Evolutionary conservation across 2,797 vertebrate species (phyloP).

Genomic region (Aplochiton taeniatus): DNA sequence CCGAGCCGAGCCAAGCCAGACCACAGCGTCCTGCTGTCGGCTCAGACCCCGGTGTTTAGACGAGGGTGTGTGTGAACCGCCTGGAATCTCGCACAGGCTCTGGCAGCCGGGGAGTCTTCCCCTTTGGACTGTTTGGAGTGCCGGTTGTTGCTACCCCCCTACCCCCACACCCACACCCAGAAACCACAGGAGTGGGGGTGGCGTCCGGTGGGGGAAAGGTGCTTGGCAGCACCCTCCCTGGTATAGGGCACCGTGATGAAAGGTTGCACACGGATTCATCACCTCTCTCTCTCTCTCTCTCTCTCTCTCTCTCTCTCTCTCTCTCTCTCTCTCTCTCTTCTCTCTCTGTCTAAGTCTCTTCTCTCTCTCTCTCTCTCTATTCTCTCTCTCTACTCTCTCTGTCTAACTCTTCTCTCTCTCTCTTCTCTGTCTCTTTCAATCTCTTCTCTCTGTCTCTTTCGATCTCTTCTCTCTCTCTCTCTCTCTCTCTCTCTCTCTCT

Average conservation of each 20-base stretch:
- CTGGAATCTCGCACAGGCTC: conserved; percentile 51
- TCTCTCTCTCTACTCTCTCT: conserved; percentile 1
- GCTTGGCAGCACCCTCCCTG: too few relatives aligned
- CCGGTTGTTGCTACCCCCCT: too few relatives aligned
- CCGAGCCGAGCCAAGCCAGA: too few relatives aligned
- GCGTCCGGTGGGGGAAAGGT: too few relatives aligned
- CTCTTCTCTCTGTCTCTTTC: too few relatives aligned
- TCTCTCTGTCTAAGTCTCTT: background rate
- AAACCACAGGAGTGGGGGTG: too few relatives aligned
- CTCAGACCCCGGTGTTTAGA: conserved; percentile 19
- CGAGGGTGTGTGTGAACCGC: conserved; percentile 49
- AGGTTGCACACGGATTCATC: background rate
- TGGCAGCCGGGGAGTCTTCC: conserved; percentile 26
- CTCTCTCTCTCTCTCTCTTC: too few relatives aligned
- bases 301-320: background rate
- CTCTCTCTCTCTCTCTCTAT: background rate
- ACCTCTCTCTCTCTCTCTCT: background rate
- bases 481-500: background rate
- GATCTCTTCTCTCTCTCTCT: background rate
- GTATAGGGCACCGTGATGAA: too few relatives aligned
- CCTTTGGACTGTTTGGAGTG: conserved; percentile 22
- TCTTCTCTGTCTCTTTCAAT: conserved; percentile 1
- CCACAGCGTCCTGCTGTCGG: background rate
- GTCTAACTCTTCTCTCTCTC: background rate
- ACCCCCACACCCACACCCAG: too few relatives aligned